phyloP scores from a whole-genome alignment of 2,113 vertebrate species.

The Tinamus guttatus region DNA sequence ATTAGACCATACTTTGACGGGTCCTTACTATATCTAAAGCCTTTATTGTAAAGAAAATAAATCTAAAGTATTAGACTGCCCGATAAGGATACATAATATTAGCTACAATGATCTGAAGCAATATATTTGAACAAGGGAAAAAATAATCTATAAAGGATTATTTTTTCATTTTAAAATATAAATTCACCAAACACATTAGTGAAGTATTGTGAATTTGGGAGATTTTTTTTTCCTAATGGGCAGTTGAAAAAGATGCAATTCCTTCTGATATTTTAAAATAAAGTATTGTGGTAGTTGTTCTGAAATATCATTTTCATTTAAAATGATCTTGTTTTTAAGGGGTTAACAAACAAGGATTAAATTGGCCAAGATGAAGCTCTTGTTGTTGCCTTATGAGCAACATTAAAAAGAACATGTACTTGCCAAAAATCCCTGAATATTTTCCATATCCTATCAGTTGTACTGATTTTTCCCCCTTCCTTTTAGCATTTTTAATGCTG shows the following conservation, averaged over 20 bases:
- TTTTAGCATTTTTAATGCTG: neutral
- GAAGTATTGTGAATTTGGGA: neutral
- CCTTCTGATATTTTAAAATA: neutral
- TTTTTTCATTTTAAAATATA: neutral
- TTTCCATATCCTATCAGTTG: neutral
- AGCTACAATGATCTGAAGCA: neutral
- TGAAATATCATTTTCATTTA: neutral
- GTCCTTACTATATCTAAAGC: neutral
- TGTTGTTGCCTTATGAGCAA: neutral
- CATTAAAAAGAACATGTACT: neutral
- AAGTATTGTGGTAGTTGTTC: neutral
- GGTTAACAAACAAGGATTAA: neutral
- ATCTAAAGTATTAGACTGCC: neutral
- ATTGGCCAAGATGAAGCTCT: neutral
- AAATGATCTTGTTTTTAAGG: neutral
- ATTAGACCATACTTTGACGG: neutral
- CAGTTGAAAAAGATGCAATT: neutral
- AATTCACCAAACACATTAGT: neutral
- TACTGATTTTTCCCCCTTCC: neutral
- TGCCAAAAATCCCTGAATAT: neutral
- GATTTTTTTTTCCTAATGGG: neutral
- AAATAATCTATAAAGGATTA: accelerated
- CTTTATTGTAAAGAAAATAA: neutral
- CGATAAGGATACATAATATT: neutral
- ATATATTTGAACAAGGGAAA: neutral